phyloP scores from a whole-genome alignment of 1,140 invertebrate genomes.

The Cepaea nemoralis region DNA sequence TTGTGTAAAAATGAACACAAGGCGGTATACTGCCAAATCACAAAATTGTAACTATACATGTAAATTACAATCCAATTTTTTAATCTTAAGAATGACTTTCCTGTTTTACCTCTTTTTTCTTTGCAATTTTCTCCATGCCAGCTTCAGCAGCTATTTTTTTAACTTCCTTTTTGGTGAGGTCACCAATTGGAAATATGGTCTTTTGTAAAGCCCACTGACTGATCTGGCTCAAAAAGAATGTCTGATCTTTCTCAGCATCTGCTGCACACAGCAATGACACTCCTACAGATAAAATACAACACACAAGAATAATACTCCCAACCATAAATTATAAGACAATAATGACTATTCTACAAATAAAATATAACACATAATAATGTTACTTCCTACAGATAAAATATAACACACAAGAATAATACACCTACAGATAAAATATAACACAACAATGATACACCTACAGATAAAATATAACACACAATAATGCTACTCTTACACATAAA shows the following conservation, averaged over 20 bases:
- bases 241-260: slow-evolving; percentile 92
- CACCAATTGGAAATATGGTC: slow-evolving; percentile 92
- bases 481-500: no score
- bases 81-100: no score
- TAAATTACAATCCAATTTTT: no score
- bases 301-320: background rate
- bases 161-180: slow-evolving; percentile 82
- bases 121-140: slow-evolving; percentile 81
- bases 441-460: no score
- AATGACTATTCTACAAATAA: no score
- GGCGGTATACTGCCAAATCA: no score
- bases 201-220: slow-evolving; percentile 81
- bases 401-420: slow-evolving; percentile 79
- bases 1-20: no score
- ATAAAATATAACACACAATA: background rate
- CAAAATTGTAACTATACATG: no score
- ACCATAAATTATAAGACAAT: background rate
- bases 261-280: slow-evolving; percentile 79
- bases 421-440: slow-evolving; percentile 72
- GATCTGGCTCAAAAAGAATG: slow-evolving; percentile 92
- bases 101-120: slow-evolving; percentile 81
- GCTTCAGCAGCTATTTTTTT: slow-evolving; percentile 83
- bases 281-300: slow-evolving; percentile 72
- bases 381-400: no score
- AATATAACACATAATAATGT: no score